phyloP scores from a whole-genome alignment of 2,888 invertebrate species.

The Leucoma salicis region DNA sequence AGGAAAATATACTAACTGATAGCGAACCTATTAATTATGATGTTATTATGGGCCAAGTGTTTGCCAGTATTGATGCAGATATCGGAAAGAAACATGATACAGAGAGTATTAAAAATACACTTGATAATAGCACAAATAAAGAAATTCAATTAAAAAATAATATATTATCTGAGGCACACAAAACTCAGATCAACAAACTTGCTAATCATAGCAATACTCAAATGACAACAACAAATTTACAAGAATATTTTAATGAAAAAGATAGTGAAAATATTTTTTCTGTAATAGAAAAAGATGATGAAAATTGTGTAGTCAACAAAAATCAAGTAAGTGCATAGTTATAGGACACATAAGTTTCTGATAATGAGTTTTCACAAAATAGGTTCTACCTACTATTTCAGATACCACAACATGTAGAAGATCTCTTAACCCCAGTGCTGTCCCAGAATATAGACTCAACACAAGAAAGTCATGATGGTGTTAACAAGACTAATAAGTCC shows the following conservation, averaged over 20 bases:
- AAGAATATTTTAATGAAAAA: constrained; percentile 39
- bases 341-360: no score
- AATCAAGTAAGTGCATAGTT: constrained; percentile 46
- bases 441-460: constrained; percentile 34
- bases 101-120: constrained; percentile 14
- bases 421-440: constrained; percentile 50
- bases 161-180: constrained; percentile 19
- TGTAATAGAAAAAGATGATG: constrained; percentile 49
- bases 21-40: constrained; percentile 66
- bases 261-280: constrained; percentile 72
- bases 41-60: constrained; percentile 61
- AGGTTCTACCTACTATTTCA: no score
- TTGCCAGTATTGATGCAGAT: constrained; percentile 70
- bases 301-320: constrained; percentile 23
- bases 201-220: constrained; percentile 13
- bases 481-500: constrained; percentile 19
- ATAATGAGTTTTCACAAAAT: no score
- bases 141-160: constrained; percentile 9
- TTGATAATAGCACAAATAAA: constrained; percentile 2
- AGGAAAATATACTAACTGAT: constrained; percentile 29
- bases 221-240: constrained; percentile 17
- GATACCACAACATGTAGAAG: constrained; percentile 36
- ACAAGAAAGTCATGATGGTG: constrained; percentile 18
- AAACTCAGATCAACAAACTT: constrained; percentile 25
- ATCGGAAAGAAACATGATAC: constrained; percentile 46